These are phyloP conservation scores for Muschampia plurimacula DNA, from an alignment of 2,888 invertebrate genomes.

Conservation along the genomic window DNA sequence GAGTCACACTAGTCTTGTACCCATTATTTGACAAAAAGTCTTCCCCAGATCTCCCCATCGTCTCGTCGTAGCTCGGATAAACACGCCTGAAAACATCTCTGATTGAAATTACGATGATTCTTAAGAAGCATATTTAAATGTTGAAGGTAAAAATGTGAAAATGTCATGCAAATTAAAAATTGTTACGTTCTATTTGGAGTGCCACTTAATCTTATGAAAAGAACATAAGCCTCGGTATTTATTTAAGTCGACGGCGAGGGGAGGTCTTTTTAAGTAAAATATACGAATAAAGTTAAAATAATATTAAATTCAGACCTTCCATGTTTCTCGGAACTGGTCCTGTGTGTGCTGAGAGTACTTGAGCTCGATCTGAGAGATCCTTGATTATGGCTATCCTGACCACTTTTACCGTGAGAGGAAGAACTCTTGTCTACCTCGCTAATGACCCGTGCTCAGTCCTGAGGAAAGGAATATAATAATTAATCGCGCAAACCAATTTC, in stretches of 20 bases:
- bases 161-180: conserved; percentile 42
- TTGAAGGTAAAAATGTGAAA: conserved; percentile 37
- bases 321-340: conserved; percentile 82
- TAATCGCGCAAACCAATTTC: not conserved
- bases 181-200: conserved; percentile 43
- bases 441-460: conserved; percentile 78
- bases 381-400: conserved; percentile 70
- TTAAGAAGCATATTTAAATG: conserved; percentile 37
- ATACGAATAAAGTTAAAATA: conserved; percentile 26
- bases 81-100: conserved; percentile 64
- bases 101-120: conserved; percentile 32
- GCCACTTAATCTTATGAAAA: conserved; percentile 40
- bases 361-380: conserved; percentile 87
- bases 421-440: conserved; percentile 74
- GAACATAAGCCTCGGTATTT: conserved; percentile 40
- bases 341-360: conserved; percentile 85
- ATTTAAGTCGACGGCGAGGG: conserved; percentile 39
- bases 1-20: conserved; percentile 73
- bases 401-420: conserved; percentile 67
- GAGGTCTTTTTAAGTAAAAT: conserved; percentile 34
- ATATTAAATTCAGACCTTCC: conserved; percentile 59
- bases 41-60: conserved; percentile 64
- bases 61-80: conserved; percentile 77
- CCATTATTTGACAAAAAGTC: conserved; percentile 78
- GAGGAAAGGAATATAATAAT: conserved; percentile 39